A percentile compares a stretch with the other conserved stretches of the same genome.
phyloP scores from a whole-genome alignment of 2,797 vertebrate genomes.

The Pseudochaenichthys georgianus region DNA sequence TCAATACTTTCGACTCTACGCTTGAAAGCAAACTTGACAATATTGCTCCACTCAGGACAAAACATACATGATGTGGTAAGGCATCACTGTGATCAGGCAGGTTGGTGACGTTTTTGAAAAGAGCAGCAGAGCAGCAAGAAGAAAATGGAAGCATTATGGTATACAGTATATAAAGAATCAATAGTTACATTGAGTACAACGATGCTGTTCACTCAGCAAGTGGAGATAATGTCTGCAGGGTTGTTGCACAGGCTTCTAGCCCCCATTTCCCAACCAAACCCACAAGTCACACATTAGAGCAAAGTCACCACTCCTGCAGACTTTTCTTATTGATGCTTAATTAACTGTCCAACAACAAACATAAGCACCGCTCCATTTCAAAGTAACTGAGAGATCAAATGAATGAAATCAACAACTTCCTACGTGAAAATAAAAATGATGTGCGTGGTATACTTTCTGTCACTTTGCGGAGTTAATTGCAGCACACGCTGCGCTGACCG shows the following conservation, averaged over 20 bases:
- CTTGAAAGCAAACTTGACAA: background rate
- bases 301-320: background rate
- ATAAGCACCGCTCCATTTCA: background rate
- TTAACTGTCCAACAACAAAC: background rate
- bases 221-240: conserved; percentile 22
- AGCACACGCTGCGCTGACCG: conserved; percentile 14
- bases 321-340: background rate
- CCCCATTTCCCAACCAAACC: conserved; percentile 7
- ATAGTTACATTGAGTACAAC: conserved; percentile 22
- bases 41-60: conserved; percentile 20
- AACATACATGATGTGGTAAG: conserved; percentile 15
- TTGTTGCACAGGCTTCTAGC: background rate
- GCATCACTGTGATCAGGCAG: background rate
- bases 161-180: conserved; percentile 26
- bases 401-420: conserved; percentile 10
- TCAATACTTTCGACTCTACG: conserved; percentile 1
- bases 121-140: conserved; percentile 25
- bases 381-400: conserved; percentile 15
- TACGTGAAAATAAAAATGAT: conserved; percentile 21
- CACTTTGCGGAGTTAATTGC: conserved; percentile 35
- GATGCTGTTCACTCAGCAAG: conserved; percentile 30
- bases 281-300: background rate
- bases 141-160: conserved; percentile 33
- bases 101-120: conserved; percentile 9
- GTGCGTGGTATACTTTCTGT: background rate